Base-by-base conservation (phyloP, 1,140 invertebrate species). In the Hycleus phaleratus region DNA sequence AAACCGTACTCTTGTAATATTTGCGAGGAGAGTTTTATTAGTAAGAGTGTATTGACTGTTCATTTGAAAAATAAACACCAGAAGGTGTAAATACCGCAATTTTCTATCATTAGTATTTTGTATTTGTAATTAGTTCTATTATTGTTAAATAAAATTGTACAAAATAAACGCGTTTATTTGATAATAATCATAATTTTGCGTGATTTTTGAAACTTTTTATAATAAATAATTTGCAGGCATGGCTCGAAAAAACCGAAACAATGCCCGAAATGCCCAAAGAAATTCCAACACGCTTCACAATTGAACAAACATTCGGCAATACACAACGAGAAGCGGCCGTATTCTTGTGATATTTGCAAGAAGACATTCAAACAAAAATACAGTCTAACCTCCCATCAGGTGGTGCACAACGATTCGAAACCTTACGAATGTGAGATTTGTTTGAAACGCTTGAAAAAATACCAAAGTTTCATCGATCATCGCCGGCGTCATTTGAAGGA, bases 401-500 rank as follows among this genome's bases (percentile, higher is more conserved):
- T 63, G 43, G 65, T 64, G 1, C 70, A 72, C 51, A 66, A 78
- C 70, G 73, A 75, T 69, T 71, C 61, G 39, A 77, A 72, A 9
- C 70, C 78, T 68, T 79, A 75, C 56, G 77, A 73, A 60, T 80
- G 78, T 53, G 71, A 77, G n/a, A 71, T 72, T 12, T 80, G 78
- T 52, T 68, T 71, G 4, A 78, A 78, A 58, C 32, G 32, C 32
- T 32, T 32, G 32, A 32, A 32, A 32, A 32, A 32, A 7, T 32
- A 32, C 32, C 32, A 32, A 7, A 32, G 32, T 32, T 32, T 5
- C 32, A 32, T 32, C 32, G 32, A 32, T 7, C 32, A 32, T 3
- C 32, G 32, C 4, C 74, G 81, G 32, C 80, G 82, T 11, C 80
- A 84, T 56, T 77, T 79, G 11, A 79, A 79, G 24, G 78, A 84